Base-by-base conservation (phyloP, 1,140 invertebrate species). In the Wasmannia auropunctata region DNA sequence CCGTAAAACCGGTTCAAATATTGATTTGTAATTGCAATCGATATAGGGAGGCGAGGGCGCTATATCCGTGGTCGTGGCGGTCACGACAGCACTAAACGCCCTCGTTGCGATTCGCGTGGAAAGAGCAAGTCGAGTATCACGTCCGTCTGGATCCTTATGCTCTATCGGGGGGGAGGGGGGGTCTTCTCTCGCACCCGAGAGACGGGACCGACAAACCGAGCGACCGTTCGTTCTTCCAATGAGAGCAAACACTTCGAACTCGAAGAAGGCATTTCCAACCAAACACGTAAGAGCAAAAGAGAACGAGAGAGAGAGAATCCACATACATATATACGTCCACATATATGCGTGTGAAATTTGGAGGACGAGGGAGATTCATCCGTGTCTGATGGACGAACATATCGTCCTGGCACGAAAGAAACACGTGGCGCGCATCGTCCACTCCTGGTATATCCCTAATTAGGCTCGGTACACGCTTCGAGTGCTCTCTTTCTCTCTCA, bases 391-490 rank as follows among this genome's bases (percentile, higher is more conserved):
- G 60, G 76, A 75, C 62, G 75, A 31, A 74, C 63, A 28, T 65
- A 69, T 63, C 51, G 51, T 22, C 69, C 81, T 25, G 31, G 43
- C 56, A 74, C 49, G 88, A 60, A 86, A 75, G 89, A 86, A 89
- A 88, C 88, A 89, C 88, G 88, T 89, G 88, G 83, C 87, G 11
- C 49, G 81, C 58, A 69, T 84, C 88, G 85, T 83, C 77, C 88
- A 87, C 67, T 87, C 40, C 65, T 46, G 60, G 60, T 54, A 62
- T 85, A 90, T 86, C 89, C 89, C 89, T 90, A 90, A 90, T 90
- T 90, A 90, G 89, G 88, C 86, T 79, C 74, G 80, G 75, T 85
- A 90, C 88, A 85, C 67, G 88, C 60, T 87, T 90, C 81, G 74
- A 90, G 88, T 85, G 79, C 75, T 60, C 80, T 87, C 86, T 70